phyloP scores from a whole-genome alignment of 1,140 invertebrate genomes.

The Luehdorfia chinensis region DNA sequence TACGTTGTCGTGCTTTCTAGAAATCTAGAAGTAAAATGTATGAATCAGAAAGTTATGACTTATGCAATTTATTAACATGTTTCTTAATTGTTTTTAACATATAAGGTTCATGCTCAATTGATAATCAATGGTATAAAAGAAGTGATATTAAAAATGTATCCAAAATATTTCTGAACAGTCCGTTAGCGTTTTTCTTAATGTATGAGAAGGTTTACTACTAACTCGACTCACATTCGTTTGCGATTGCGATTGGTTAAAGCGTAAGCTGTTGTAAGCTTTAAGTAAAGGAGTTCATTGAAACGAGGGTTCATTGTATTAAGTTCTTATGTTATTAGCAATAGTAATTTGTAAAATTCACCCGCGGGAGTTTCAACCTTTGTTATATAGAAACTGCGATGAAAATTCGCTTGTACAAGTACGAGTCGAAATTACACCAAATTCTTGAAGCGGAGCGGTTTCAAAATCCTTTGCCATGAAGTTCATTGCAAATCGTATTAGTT shows the following conservation, averaged over 20 bases:
- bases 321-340: slow-evolving; percentile 8
- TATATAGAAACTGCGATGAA: slow-evolving; percentile 1
- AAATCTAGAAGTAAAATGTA: too few relatives aligned
- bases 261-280: not conserved
- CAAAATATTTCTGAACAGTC: too few relatives aligned
- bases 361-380: not conserved
- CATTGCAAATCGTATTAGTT: slow-evolving; percentile 8
- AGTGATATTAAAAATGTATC: too few relatives aligned
- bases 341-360: not conserved
- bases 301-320: slow-evolving; percentile 3
- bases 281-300: slow-evolving; percentile 5
- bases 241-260: not conserved
- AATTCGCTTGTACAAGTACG: slow-evolving; percentile 3
- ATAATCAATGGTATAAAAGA: too few relatives aligned
- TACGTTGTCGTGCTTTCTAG: too few relatives aligned
- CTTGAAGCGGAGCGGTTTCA: slow-evolving; percentile 1
- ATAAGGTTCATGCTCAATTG: too few relatives aligned
- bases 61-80: too few relatives aligned
- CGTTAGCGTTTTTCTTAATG: too few relatives aligned
- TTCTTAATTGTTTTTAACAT: too few relatives aligned
- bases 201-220: too few relatives aligned
- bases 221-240: too few relatives aligned
- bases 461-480: slow-evolving; percentile 13
- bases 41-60: too few relatives aligned
- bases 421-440: slow-evolving; percentile 6